Conservation (phyloP, 2,113 vertebrate species). For the Tretioscincus oriximinensis region DNA sequence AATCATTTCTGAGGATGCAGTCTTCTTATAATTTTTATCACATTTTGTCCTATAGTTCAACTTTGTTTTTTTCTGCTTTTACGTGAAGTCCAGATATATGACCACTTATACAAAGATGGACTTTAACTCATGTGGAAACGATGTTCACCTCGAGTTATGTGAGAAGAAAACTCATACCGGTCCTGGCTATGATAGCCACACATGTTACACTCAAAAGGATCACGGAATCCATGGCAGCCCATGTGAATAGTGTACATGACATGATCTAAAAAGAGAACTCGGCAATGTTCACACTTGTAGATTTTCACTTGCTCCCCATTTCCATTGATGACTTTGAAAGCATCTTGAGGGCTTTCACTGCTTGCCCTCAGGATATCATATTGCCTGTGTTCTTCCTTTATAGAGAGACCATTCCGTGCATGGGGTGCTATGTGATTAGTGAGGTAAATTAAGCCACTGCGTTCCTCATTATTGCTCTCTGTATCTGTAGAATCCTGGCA, state of each 20-base stretch:
- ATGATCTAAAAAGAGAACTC: conserved; percentile 95
- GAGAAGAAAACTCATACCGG: conserved; percentile 97
- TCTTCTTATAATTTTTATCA: conserved; percentile 28
- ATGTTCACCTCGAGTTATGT: conserved; percentile 97
- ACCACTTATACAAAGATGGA: not conserved
- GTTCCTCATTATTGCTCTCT: conserved; percentile 94
- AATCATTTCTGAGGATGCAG: conserved; percentile 31
- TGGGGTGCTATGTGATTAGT: conserved; percentile 90
- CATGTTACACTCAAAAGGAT: conserved; percentile 98
- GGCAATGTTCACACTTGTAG: conserved; percentile 93
- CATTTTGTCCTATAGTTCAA: conserved; percentile 17
- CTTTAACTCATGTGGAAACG: conserved; percentile 81
- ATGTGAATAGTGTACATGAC: conserved; percentile 99
- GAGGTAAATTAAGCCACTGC: conserved; percentile 92
- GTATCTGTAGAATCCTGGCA: conserved; percentile 97
- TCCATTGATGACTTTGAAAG: conserved; percentile 86
- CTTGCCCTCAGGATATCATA: conserved; percentile 83
- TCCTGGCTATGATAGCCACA: conserved; percentile 97
- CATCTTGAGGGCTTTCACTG: conserved; percentile 81
- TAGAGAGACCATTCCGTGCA: conserved; percentile 85
- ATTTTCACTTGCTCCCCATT: conserved; percentile 89
- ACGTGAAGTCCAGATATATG: not conserved
- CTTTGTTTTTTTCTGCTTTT: conserved; percentile 19
- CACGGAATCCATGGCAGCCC: conserved; percentile 97
- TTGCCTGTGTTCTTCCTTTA: conserved; percentile 90